phyloP scores from a whole-genome alignment of 2,888 invertebrate species.

The Gisinianus flammeolus region DNA sequence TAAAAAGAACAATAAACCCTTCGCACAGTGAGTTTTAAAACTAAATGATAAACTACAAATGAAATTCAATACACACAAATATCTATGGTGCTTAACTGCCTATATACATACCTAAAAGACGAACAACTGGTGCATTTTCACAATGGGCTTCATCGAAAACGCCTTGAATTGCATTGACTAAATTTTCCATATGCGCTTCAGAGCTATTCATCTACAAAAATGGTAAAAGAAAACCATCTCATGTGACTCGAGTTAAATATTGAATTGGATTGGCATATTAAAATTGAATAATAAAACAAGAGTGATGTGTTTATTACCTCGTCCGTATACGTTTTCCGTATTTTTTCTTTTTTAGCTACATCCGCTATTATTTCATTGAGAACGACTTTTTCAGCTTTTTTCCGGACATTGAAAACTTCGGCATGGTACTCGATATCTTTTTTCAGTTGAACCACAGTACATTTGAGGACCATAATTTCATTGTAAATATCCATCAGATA shows the following conservation, averaged over 20 bases:
- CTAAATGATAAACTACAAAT: background rate
- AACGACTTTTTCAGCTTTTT: conserved; percentile 20
- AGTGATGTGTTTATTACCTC: too few relatives aligned
- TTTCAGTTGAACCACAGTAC: conserved; percentile 18
- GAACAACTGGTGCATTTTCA: conserved; percentile 26
- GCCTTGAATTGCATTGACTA: conserved; percentile 15
- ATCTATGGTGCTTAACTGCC: background rate
- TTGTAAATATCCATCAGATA: conserved; percentile 38
- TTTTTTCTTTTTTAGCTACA: conserved; percentile 14
- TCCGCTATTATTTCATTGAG: conserved; percentile 5
- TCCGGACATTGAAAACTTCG: conserved; percentile 22
- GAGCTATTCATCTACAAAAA: conserved; percentile 22
- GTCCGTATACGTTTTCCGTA: background rate
- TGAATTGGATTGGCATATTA: too few relatives aligned
- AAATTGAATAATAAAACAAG: too few relatives aligned
- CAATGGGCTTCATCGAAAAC: conserved; percentile 36
- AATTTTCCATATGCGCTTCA: conserved; percentile 21
- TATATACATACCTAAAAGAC: conserved; percentile 26
- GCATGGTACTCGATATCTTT: conserved; percentile 30
- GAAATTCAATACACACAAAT: background rate
- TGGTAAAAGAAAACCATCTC: too few relatives aligned
- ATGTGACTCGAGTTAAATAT: background rate
- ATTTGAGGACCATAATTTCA: conserved; percentile 35
- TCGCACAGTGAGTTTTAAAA: background rate
- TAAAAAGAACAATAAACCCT: background rate